Percentiles rank a stretch among this genome's conserved stretches.
Conservation (phyloP, 1,140 invertebrate genomes). For the Whitmania pigra region DNA sequence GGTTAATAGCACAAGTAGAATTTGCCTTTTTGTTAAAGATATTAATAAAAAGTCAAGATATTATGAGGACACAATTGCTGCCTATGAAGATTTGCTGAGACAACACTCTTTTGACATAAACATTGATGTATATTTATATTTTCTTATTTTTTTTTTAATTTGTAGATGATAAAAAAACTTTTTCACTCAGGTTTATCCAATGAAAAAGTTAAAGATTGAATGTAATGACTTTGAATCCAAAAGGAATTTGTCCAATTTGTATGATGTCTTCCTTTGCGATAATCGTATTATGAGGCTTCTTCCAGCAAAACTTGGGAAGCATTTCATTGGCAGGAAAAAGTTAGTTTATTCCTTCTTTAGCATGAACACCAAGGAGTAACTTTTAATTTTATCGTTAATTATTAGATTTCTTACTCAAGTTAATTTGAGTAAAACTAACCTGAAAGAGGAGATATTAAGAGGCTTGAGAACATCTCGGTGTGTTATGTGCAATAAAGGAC, state of each 20-base stretch:
- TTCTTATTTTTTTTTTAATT: background rate
- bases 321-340: constrained; percentile 37
- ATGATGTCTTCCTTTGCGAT: constrained; percentile 40
- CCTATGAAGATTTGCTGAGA: constrained; percentile 33
- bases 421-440: background rate
- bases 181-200: constrained; percentile 33
- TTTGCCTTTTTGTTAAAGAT: constrained; percentile 41
- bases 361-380: background rate
- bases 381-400: background rate
- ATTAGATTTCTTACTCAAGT: background rate
- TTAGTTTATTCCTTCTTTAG: constrained; percentile 18
- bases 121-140: background rate
- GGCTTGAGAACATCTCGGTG: background rate
- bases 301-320: constrained; percentile 35
- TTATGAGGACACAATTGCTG: constrained; percentile 33
- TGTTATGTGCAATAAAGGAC: background rate
- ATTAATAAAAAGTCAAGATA: constrained; percentile 34
- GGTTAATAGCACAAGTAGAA: constrained; percentile 24
- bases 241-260: constrained; percentile 34
- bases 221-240: constrained; percentile 39
- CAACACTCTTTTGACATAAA: constrained; percentile 28
- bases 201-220: constrained; percentile 39
- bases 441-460: background rate
- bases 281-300: constrained; percentile 33
- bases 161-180: no score